These are phyloP conservation scores for Panagrolaimus sp. DNA, from an alignment of 1,140 invertebrate genomes.

Conservation along the genomic window DNA sequence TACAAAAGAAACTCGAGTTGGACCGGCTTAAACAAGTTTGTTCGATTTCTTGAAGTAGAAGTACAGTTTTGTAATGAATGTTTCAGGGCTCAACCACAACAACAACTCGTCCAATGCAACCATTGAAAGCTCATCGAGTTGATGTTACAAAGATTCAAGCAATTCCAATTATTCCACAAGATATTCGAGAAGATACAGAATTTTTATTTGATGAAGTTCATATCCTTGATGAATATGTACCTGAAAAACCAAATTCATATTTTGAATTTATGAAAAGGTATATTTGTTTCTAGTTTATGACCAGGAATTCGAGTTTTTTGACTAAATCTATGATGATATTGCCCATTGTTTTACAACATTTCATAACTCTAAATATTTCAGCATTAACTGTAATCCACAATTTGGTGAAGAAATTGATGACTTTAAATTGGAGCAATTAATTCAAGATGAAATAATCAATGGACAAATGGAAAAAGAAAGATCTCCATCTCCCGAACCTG, in stretches of 20 bases:
- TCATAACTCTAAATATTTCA: too few species aligned
- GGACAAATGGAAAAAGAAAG: background rate
- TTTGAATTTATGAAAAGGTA: slow-evolving; percentile 1
- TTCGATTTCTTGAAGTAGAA: too few species aligned
- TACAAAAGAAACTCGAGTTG: too few species aligned
- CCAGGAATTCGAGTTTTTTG: too few species aligned
- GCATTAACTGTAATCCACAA: slow-evolving; percentile 8
- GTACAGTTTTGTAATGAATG: too few species aligned
- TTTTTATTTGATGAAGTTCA: slow-evolving; percentile 14
- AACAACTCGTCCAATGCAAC: too few species aligned
- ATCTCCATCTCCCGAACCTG: background rate
- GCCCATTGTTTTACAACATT: too few species aligned
- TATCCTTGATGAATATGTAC: background rate
- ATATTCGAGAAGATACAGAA: slow-evolving; percentile 7
- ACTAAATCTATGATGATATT: too few species aligned
- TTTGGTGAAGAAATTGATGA: slow-evolving; percentile 16
- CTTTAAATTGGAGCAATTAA: background rate
- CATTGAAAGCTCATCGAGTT: slow-evolving; percentile 1
- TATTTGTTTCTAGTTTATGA: too few species aligned
- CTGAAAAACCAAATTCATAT: background rate
- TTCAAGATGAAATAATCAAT: slow-evolving; percentile 2
- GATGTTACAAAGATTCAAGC: slow-evolving; percentile 1
- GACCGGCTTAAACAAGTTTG: too few species aligned
- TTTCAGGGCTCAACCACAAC: too few species aligned
- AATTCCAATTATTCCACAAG: background rate